These are phyloP conservation scores for Leptestheria dahalacensis DNA, from an alignment of 1,140 invertebrate genomes.

Conservation along the genomic window DNA sequence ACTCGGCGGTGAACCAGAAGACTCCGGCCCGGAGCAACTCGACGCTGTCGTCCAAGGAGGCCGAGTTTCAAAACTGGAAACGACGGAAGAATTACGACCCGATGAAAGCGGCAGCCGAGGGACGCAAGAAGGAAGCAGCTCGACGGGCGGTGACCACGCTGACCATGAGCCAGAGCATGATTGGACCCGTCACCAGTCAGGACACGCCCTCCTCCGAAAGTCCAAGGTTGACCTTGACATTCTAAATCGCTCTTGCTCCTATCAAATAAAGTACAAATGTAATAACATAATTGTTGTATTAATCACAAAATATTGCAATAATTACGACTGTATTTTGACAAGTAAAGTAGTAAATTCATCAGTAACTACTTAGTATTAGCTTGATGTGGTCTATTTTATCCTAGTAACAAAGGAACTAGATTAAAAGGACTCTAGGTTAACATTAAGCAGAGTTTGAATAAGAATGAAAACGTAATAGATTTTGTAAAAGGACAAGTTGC, in stretches of 20 bases:
- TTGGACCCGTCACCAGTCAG: constrained; percentile 8
- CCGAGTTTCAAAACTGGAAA: constrained; percentile 84
- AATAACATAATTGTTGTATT: no score
- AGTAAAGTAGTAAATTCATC: no score
- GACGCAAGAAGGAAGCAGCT: constrained; percentile 17
- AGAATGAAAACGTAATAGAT: no score
- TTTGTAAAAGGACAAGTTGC: no score
- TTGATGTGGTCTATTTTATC: not conserved
- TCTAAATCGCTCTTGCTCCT: no score
- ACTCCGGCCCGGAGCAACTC: constrained; percentile 37
- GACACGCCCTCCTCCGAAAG: constrained; percentile 5
- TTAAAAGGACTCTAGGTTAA: no score
- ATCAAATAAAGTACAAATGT: no score
- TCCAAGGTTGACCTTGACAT: no score
- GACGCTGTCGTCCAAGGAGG: constrained; percentile 47
- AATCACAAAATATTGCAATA: no score
- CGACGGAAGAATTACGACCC: constrained; percentile 78
- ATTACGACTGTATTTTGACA: not conserved
- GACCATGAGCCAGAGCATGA: constrained; percentile 16
- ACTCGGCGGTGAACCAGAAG: not conserved
- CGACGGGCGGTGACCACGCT: constrained; percentile 20
- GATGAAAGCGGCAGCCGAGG: constrained; percentile 40
- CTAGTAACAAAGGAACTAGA: no score
- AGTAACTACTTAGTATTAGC: no score
- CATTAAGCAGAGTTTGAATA: no score